phyloP scores from a whole-genome alignment of 2,888 invertebrate genomes.

The Steromphala cineraria region DNA sequence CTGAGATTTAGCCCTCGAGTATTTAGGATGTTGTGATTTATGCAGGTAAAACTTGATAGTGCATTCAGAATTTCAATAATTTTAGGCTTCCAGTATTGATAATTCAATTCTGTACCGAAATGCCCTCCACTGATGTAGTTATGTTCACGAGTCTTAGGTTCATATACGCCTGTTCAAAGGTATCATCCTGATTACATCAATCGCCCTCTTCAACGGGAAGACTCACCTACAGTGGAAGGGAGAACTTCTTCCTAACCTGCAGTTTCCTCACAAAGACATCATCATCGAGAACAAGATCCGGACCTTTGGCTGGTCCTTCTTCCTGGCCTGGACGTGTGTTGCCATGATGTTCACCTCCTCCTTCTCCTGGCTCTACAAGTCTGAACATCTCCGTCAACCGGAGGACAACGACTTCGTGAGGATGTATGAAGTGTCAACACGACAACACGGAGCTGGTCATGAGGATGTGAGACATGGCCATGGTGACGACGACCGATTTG shows the following conservation, averaged over 20 bases:
- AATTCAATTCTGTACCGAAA: no score
- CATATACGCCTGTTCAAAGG: conserved; percentile 43
- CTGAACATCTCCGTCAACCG: conserved; percentile 41
- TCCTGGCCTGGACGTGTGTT: conserved; percentile 70
- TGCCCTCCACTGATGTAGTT: no score
- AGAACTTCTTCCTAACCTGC: conserved; percentile 51
- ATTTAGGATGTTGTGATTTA: no score
- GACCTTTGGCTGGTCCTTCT: conserved; percentile 68
- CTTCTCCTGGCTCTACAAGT: conserved; percentile 64
- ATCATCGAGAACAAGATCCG: conserved; percentile 51
- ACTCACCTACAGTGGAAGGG: conserved; percentile 60
- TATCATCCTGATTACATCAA: conserved; percentile 55
- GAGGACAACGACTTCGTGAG: background rate
- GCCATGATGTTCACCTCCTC: conserved; percentile 59
- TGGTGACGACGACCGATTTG: no score
- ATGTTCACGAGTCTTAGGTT: no score
- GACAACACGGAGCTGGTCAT: background rate
- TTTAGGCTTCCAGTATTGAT: no score
- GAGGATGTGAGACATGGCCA: no score
- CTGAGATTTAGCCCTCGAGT: no score
- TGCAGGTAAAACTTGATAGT: no score
- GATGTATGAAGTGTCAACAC: background rate
- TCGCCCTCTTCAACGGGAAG: conserved; percentile 67
- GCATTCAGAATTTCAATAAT: no score
- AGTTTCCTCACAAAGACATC: conserved; percentile 56